Base-by-base conservation (phyloP, 2,888 invertebrate species). In the Xestobium rufovillosum region DNA sequence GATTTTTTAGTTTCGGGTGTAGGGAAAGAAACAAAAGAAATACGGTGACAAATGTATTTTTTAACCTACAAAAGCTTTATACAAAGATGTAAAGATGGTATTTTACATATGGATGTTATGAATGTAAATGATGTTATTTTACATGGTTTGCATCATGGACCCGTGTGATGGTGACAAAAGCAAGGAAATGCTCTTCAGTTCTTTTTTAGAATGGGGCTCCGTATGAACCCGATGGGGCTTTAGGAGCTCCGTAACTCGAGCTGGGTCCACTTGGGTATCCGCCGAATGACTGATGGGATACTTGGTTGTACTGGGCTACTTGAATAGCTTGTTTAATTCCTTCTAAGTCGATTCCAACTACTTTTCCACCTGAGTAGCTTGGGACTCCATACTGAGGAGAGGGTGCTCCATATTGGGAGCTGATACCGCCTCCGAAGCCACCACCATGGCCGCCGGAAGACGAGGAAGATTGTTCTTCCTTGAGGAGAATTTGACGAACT, bases 281-380 rank as follows among this genome's bases (percentile, higher is more conserved):
- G n/a, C 63, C 57, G 49, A 68, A 65, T 49, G 69, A 53, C 41
- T 73, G 74, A 52, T 74, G 68, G 63, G 70, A 69, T 46, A 72
- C 65, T 68, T 86, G 85, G 51, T 81, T 75, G 73, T 80, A 87
- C 58, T 88, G 86, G 27, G 88, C 88, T 45, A 88, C 87, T 64
- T 88, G 87, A 67, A 88, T 83, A 52, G 86, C 87, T 56, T 86
- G 87, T 56, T 84, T 83, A 57, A 87, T 83, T 45, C 83, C 86
- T 55, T 87, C 88, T 46, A 88, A 78, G 66, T 85, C 81, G 66
- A 88, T 80, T 49, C 87, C 88, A 50, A 86, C 84, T 37, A 88
- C 86, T 52, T 81, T 76, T 48, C 74, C 69, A 39, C 56, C 53
- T 44, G 65, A 61, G 42, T 56, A 58, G 57, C 64, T 67, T 39